These are phyloP conservation scores for Chondrilla cf. caribensis DNA, from an alignment of 37 sponge, comb jelly and placozoan genomes.

Conservation along the genomic window DNA sequence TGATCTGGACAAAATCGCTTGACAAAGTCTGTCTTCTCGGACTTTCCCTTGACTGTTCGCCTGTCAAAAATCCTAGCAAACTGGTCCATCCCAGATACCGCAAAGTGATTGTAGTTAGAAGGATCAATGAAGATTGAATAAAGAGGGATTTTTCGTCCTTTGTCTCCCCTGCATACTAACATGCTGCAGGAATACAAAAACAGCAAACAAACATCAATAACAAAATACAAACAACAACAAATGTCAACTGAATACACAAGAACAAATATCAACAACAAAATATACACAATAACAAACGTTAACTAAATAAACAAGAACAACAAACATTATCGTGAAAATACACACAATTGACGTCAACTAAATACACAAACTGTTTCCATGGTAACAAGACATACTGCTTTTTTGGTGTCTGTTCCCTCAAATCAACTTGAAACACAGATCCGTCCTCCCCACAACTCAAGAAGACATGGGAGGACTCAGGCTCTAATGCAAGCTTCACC, in stretches of 20 bases:
- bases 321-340: background rate
- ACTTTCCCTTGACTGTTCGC: constrained; percentile 11
- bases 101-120: constrained; percentile 66
- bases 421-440: constrained; percentile 70
- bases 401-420: constrained; percentile 47
- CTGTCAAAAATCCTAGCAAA: constrained; percentile 79
- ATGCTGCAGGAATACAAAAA: constrained; percentile 28
- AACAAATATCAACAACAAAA: background rate
- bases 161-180: constrained; percentile 49
- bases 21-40: constrained; percentile 39
- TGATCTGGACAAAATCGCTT: constrained; percentile 79
- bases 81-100: constrained; percentile 81
- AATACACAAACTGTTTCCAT: background rate
- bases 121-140: constrained; percentile 89
- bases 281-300: background rate
- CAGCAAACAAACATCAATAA: background rate
- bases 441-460: constrained; percentile 93
- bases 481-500: constrained; percentile 63
- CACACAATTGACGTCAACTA: background rate
- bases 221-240: background rate
- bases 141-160: constrained; percentile 54
- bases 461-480: constrained; percentile 71
- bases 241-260: background rate
- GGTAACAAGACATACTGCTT: background rate
- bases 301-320: too few species aligned